Evolutionary conservation across 2,888 invertebrate genomes (phyloP).

Genomic region (Drosophila tanythrix): DNA sequence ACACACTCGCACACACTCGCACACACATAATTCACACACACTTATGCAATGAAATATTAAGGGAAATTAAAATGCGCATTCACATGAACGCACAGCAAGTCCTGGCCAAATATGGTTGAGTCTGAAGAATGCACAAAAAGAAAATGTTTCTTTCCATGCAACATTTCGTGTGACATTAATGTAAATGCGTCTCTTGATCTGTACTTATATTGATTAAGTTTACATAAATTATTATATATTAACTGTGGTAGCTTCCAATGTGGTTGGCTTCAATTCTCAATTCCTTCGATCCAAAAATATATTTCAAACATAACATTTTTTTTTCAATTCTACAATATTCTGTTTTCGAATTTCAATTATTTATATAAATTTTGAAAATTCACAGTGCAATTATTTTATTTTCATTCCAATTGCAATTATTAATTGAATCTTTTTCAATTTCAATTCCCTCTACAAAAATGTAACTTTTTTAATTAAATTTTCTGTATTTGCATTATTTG

Average conservation of each 20-base stretch:
- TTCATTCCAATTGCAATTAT: neutral
- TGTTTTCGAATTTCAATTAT: neutral
- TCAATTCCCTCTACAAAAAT: neutral
- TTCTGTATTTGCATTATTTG: neutral
- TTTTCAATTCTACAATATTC: neutral
- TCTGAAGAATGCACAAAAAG: slow-evolving; percentile 4
- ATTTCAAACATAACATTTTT: neutral
- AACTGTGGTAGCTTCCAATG: neutral
- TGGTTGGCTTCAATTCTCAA: neutral
- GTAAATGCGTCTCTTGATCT: neutral
- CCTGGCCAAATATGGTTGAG: slow-evolving; percentile 39
- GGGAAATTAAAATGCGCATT: slow-evolving; percentile 68
- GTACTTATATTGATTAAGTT: neutral
- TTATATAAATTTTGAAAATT: neutral
- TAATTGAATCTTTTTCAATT: neutral
- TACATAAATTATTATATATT: neutral
- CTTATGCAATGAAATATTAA: slow-evolving; percentile 64
- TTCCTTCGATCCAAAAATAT: neutral
- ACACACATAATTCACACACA: slow-evolving; percentile 12
- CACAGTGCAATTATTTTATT: neutral
- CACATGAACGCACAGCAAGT: slow-evolving; percentile 49
- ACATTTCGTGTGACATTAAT: neutral
- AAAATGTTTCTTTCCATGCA: neutral
- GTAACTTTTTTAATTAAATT: neutral
- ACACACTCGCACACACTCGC: slow-evolving; percentile 8